Evolutionary conservation across 2,113 vertebrate species (phyloP), one percentile per base, ranked within the genome.

Genomic region (Alaudala cheleensis): DNA sequence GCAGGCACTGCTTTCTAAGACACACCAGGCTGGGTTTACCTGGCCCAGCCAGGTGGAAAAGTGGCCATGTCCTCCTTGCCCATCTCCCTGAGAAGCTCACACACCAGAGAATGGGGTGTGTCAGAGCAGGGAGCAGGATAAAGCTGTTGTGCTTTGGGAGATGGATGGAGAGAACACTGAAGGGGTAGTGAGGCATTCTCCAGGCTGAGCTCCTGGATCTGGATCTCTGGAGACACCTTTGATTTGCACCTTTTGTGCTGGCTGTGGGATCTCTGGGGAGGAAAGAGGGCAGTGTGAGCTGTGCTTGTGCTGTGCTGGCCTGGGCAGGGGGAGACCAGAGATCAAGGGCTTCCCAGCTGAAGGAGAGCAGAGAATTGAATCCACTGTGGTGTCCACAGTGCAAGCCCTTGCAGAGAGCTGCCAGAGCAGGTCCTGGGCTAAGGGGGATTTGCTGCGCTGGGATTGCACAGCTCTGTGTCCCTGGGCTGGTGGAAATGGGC

Each of bases 351-450:
- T 56, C 47, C 73, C 53, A 56, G 57, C 50, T 49, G 66, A 64
- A 51, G 40, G 20, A 53, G 26, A 51, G 44, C 0, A 0, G n/a
- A 31, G 61, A 33, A 3, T 3, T 19, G 64, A 45, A 60, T 58
- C 39, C 2, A 0, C 4, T 10, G 20, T 24, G 26, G 54, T 51
- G 15, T 69, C n/a, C 14, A 4, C 0, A 1, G 25, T 7, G 23
- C 0, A 3, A 70, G 65, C 56, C 23, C 34, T 78, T 66, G 50
- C 51, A 3, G 37, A 44, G 71, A 72, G n/a, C 50, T 33, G 87
- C 84, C 58, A 51, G 71, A 51, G 31, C 11, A 21, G 44, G 31
- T 26, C 49, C 47, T 58, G 60, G 49, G 54, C 54, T 66, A 45
- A 28, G 1, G 1, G 62, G 74, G 47, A 5, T 81, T 62, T 51